Evolutionary conservation across 37 sponge, comb jelly and placozoan species (phyloP), one percentile per base, ranked within the genome.

Genomic region (Amphimedon queenslandica): DNA sequence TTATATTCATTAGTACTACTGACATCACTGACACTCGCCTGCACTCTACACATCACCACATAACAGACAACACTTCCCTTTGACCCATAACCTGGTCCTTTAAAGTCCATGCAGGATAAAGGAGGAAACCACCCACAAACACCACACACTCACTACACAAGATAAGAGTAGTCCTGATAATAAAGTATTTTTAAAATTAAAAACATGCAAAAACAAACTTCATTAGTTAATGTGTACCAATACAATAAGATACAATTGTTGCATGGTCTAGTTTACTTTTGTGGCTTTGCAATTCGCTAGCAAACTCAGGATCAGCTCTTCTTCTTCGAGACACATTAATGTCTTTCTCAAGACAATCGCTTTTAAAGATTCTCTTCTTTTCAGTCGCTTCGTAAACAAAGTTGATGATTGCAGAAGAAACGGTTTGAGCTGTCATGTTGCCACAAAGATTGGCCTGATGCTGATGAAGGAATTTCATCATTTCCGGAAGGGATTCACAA

Each of bases 211-310:
- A n/a, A n/a, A n/a, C n/a, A n/a, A n/a, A n/a, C n/a, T n/a, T n/a
- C n/a, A n/a, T n/a, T n/a, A n/a, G n/a, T n/a, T n/a, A n/a, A 42
- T 85, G 78, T 5, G 69, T 10, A 32, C 84, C 80, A 8, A 90
- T 88, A 67, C 83, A 77, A 69, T 66, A 87, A 1, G 91, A 83
- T 1, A 87, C 91, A 2, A 87, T 76, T 28, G 90, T 66, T 13
- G 95, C 95, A 43, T 94, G 95, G 32, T 94, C 95, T 32, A 94
- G 67, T 61, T 94, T 94, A 3, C 95, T 92, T 18, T 77, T 55
- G 21, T 73, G 24, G 13, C 47, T 18, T 30, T 79, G 70, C 6
- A 87, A 21, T n/a, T 31, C 37, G 0, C n/a, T 55, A 21, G 87
- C 75, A 81, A 90, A 75, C 29, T 89, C 84, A 28, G 87, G 87